Base-by-base conservation (phyloP, 2,888 invertebrate species). In the Tenthredo amoena region DNA sequence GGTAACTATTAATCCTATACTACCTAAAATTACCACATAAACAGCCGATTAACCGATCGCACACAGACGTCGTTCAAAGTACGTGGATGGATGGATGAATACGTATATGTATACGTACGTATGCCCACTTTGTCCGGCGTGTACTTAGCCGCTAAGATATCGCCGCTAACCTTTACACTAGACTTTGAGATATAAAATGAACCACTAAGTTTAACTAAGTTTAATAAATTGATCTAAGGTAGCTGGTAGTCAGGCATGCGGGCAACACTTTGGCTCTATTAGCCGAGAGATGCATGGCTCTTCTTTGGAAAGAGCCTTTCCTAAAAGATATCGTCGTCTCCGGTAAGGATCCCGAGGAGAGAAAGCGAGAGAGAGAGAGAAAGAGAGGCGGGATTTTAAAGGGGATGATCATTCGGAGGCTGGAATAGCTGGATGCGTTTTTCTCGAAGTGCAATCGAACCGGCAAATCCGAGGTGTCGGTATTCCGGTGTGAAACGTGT, bases 191-290 rank as follows among this genome's bases (percentile, higher is more conserved):
- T 34, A 18, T 72, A 85, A 87, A 85, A 84, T 40, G 82, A 82
- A 86, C 87, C 86, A 86, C 87, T 86, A 85, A 86, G 88, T 87
- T 89, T 89, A 89, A 89, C 89, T 85, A 88, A 89, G 90, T 87
- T 89, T 90, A 89, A 91, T 91, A 90, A 90, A 91, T 91, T 89
- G 89, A 91, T 90, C 88, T 88, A 87, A 89, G 89, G 87, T 86
- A 87, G 87, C 86, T 86, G 86, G n/a, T 5, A 55, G 55, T 55
- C 55, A 55, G 89, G 85, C 87, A 91, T 89, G 90, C 89, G 89
- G 89, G 89, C 88, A 88, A 90, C 90, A 87, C 88, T 88, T 87
- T 50, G 87, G 88, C 88, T 89, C 89, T 89, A 90, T 90, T 89
- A 90, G 88, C 87, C 85, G 68, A 84, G 87, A 89, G 89, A 91